Evolutionary conservation across 2,888 invertebrate species (phyloP).

Genomic region (Stomorhina lunata): DNA sequence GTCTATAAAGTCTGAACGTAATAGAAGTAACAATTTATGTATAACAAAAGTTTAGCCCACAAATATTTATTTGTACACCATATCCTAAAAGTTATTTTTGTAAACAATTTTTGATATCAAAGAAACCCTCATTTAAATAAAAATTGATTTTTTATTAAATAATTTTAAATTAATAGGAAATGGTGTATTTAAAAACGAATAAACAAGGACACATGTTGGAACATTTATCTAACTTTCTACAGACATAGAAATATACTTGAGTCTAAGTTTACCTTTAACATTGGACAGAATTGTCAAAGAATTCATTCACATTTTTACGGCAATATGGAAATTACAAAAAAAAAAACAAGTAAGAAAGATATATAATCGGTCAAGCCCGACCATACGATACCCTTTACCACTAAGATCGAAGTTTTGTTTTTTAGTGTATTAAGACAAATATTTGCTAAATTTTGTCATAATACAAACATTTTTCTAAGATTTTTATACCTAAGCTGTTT

Average conservation of each 20-base stretch:
- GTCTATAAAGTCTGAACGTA: background rate
- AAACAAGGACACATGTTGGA: background rate
- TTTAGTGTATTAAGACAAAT: too few species aligned
- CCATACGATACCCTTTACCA: too few species aligned
- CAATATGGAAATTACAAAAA: too few species aligned
- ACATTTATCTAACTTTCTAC: constrained; percentile 18
- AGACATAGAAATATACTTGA: background rate
- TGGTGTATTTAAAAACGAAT: background rate
- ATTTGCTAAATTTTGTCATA: too few species aligned
- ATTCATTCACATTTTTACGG: background rate
- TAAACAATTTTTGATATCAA: too few species aligned
- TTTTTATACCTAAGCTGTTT: too few species aligned
- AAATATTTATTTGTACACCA: background rate
- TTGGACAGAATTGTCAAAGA: background rate
- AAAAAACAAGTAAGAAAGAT: too few species aligned
- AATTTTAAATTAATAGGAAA: background rate
- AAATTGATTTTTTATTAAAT: background rate
- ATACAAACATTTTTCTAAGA: too few species aligned
- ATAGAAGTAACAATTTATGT: background rate
- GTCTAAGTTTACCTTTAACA: background rate
- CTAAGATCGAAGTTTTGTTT: too few species aligned
- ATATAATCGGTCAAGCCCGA: too few species aligned
- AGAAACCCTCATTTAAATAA: too few species aligned
- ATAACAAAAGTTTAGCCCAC: background rate
- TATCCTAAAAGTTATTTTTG: background rate